Evolutionary conservation across 2,113 vertebrate genomes (phyloP).

Genomic region (Megalops atlanticus): DNA sequence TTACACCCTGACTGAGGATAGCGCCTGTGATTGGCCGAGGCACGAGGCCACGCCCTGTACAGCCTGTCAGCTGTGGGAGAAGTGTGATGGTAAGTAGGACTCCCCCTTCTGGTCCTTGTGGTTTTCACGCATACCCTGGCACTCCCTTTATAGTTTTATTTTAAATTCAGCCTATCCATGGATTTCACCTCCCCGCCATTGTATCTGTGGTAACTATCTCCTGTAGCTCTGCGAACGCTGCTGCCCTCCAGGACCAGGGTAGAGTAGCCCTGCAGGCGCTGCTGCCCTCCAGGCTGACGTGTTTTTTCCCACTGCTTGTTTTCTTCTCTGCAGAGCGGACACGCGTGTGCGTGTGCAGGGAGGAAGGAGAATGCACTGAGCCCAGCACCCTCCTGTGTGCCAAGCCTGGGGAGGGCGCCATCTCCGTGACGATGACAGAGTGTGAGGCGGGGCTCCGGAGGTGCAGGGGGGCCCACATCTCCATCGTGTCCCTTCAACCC

Average conservation of each 20-base stretch:
- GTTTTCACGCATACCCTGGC: no score
- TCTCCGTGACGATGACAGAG: slow-evolving; percentile 69
- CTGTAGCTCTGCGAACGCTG: no score
- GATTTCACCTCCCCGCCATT: no score
- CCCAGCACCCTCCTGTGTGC: slow-evolving; percentile 73
- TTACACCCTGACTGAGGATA: slow-evolving; percentile 59
- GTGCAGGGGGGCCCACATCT: slow-evolving; percentile 72
- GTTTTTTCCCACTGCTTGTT: not conserved
- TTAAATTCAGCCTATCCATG: no score
- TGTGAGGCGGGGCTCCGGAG: slow-evolving; percentile 74
- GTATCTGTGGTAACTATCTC: no score
- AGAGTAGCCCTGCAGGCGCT: not conserved
- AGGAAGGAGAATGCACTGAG: slow-evolving; percentile 55
- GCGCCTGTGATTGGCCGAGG: slow-evolving; percentile 66
- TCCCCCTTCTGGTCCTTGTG: slow-evolving; percentile 16
- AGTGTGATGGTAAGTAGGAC: slow-evolving; percentile 73
- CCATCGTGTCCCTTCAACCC: slow-evolving; percentile 64
- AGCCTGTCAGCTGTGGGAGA: slow-evolving; percentile 72
- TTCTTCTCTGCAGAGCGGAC: slow-evolving; percentile 45
- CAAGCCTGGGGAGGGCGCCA: slow-evolving; percentile 35
- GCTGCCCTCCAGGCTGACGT: no score
- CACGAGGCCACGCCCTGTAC: slow-evolving; percentile 63
- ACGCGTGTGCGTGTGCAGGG: slow-evolving; percentile 71
- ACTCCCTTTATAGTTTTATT: no score
- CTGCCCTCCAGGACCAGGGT: no score